Conservation (phyloP, 2,888 invertebrate species). For the Apamea crenata region DNA sequence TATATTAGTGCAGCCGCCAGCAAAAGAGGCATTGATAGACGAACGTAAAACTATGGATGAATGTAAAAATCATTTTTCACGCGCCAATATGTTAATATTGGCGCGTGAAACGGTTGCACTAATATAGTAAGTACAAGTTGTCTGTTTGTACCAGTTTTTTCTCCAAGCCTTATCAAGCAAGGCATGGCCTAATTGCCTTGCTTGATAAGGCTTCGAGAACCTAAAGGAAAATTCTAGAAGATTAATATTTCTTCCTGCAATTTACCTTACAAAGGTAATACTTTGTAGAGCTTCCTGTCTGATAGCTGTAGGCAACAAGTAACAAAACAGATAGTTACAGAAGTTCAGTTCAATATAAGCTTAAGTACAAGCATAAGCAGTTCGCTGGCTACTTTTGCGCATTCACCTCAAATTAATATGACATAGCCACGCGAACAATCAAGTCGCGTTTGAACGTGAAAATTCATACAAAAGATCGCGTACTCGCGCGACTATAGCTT, state of each 20-base stretch:
- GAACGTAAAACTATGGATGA: too few relatives aligned
- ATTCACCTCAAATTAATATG: background rate
- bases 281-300: background rate
- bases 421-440: background rate
- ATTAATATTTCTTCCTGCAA: conserved; percentile 16
- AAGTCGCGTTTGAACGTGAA: background rate
- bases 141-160: conserved; percentile 16
- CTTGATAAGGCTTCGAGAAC: conserved; percentile 5
- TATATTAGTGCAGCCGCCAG: background rate
- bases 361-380: background rate
- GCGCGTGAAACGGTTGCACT: background rate
- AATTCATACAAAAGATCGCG: background rate
- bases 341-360: background rate
- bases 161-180: too few relatives aligned
- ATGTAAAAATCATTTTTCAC: background rate
- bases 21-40: too few relatives aligned
- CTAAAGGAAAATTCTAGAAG: conserved; percentile 20
- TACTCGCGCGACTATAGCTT: background rate
- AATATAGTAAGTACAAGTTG: background rate
- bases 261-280: background rate
- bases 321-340: background rate
- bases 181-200: too few relatives aligned
- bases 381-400: too few relatives aligned
- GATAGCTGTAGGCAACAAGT: background rate
- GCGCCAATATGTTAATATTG: too few relatives aligned